Conservation (phyloP, 2,113 vertebrate genomes). For the Alethe diademata region DNA sequence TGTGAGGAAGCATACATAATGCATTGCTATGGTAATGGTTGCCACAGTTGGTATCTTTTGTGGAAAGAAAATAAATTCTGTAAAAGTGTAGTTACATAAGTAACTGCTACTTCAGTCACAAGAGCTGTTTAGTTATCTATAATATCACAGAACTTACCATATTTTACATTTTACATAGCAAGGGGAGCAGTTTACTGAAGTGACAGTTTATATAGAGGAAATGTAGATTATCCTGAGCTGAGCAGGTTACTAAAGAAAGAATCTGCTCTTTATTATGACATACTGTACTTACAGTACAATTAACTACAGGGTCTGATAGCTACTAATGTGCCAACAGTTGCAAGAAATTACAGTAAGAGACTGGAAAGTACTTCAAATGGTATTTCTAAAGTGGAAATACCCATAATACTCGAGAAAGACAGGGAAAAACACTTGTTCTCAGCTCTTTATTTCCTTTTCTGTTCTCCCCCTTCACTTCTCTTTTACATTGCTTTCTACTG, state of each 20-base stretch:
- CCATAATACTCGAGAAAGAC: not conserved
- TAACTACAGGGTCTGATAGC: not conserved
- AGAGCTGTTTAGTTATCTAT: not conserved
- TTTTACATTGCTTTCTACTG: not conserved
- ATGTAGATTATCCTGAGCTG: not conserved
- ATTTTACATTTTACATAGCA: not conserved
- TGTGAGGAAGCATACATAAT: not conserved
- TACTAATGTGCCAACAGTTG: not conserved
- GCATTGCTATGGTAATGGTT: slow-evolving; percentile 68
- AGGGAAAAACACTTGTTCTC: not conserved
- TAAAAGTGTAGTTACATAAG: slow-evolving; percentile 41
- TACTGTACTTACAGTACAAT: not conserved
- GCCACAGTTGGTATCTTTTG: slow-evolving; percentile 56
- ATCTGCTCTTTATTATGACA: not conserved
- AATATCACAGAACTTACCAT: not conserved
- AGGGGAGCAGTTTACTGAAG: not conserved
- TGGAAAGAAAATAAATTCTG: slow-evolving; percentile 6
- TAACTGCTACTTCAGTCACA: slow-evolving; percentile 14
- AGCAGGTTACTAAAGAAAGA: not conserved
- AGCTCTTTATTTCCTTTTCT: not conserved
- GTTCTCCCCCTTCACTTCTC: not conserved
- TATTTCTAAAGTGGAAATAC: not conserved
- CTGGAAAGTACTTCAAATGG: not conserved
- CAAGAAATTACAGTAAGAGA: not conserved
- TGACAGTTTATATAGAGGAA: not conserved